Conservation (phyloP, 2,113 vertebrate genomes). For the Centropus bengalensis region DNA sequence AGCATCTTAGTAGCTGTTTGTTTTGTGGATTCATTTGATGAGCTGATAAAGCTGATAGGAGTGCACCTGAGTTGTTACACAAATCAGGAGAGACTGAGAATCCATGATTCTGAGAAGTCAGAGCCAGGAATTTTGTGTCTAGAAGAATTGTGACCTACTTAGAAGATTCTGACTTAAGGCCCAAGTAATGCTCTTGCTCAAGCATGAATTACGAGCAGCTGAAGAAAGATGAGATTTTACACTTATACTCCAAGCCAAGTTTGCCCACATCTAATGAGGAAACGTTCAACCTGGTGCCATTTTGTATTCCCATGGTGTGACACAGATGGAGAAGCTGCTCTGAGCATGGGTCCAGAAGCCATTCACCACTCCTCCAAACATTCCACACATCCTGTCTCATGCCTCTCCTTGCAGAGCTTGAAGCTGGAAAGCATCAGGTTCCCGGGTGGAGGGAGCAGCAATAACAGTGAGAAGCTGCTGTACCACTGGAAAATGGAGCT, state of each 20-base stretch:
- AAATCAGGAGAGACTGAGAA: constrained; percentile 15
- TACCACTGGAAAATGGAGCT: neutral
- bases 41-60: constrained; percentile 39
- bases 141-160: constrained; percentile 62
- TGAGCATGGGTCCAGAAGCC: neutral
- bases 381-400: neutral
- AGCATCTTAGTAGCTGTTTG: constrained; percentile 35
- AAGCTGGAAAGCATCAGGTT: neutral
- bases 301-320: neutral
- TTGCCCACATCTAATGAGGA: constrained; percentile 60
- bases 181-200: constrained; percentile 67
- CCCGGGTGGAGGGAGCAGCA: neutral
- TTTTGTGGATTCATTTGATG: constrained; percentile 35
- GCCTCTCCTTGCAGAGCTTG: neutral
- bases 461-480: neutral
- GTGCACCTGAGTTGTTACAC: constrained; percentile 50
- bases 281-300: neutral
- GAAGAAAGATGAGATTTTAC: constrained; percentile 63
- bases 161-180: constrained; percentile 60
- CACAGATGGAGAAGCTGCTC: constrained; percentile 34
- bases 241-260: constrained; percentile 43
- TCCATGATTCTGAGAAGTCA: constrained; percentile 24
- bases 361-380: neutral
- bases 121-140: constrained; percentile 33
- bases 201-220: constrained; percentile 68